Evolutionary conservation across 2,797 vertebrate genomes (phyloP).

Genomic region (Parotocinclus haroldoi): DNA sequence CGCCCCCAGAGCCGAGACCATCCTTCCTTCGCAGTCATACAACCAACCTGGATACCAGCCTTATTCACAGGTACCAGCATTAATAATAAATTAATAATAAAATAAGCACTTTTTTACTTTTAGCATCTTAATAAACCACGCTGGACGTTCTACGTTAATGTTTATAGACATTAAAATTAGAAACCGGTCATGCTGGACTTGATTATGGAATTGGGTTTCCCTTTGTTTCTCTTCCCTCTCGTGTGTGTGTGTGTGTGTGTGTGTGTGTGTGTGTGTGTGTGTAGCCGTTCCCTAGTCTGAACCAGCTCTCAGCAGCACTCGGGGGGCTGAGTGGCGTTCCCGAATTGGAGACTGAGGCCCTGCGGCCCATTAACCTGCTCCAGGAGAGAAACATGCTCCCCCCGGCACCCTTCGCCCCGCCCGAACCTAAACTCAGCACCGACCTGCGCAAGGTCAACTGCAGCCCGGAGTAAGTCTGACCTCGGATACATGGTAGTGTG

Average conservation of each 20-base stretch:
- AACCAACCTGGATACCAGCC: constrained; percentile 63
- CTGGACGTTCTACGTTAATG: too few species aligned
- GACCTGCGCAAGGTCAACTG: constrained; percentile 94
- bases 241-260: too few species aligned
- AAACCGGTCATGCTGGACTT: too few species aligned
- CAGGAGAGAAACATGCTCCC: constrained; percentile 91
- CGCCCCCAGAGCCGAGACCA: constrained; percentile 52
- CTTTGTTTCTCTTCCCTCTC: too few species aligned
- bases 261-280: background rate
- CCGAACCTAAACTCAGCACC: constrained; percentile 87
- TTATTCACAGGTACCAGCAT: constrained; percentile 62
- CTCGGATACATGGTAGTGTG: background rate
- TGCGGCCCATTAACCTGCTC: constrained; percentile 87
- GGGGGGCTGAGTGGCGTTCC: constrained; percentile 87
- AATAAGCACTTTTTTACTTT: too few species aligned
- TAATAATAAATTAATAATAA: too few species aligned
- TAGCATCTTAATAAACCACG: too few species aligned
- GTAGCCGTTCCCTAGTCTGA: constrained; percentile 85
- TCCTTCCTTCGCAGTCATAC: constrained; percentile 52
- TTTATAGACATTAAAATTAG: too few species aligned
- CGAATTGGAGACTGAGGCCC: constrained; percentile 84
- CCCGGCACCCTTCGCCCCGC: constrained; percentile 72
- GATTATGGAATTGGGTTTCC: too few species aligned
- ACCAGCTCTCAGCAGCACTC: constrained; percentile 84
- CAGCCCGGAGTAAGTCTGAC: constrained; percentile 83